Conservation (phyloP, 2,113 vertebrate genomes). For the Dicrurus megarhynchus region DNA sequence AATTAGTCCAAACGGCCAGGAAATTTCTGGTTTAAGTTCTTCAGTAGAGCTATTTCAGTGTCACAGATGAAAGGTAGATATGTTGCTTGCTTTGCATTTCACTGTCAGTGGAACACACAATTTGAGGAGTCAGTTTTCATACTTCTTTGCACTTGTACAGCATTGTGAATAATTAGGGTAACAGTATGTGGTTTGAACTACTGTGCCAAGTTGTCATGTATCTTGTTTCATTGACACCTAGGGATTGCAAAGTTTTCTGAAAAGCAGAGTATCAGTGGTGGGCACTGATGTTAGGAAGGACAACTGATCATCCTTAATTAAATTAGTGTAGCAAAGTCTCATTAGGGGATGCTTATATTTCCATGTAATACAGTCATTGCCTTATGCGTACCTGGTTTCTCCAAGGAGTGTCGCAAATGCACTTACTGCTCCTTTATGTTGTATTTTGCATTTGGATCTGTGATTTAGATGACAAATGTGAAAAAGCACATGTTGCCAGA, state of each 20-base stretch:
- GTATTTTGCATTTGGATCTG: conserved; percentile 38
- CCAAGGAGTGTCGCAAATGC: neutral
- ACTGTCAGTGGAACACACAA: neutral
- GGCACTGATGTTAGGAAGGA: neutral
- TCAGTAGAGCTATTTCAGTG: neutral
- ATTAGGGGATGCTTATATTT: neutral
- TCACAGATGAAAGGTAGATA: neutral
- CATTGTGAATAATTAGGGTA: neutral
- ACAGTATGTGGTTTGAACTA: neutral
- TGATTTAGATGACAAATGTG: conserved; percentile 58
- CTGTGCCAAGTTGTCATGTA: neutral
- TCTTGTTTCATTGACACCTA: neutral
- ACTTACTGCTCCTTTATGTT: conserved; percentile 17
- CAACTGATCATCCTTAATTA: neutral
- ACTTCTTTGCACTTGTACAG: neutral
- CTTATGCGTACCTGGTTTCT: conserved; percentile 19
- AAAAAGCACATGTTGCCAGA: conserved; percentile 45
- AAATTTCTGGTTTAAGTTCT: neutral
- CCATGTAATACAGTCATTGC: neutral
- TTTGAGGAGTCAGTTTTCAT: neutral
- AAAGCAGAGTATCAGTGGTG: neutral
- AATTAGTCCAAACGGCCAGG: neutral
- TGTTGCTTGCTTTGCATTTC: neutral
- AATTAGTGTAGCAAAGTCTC: neutral
- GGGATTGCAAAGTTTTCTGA: neutral